Evolutionary conservation across 2,113 vertebrate species (phyloP), one percentile per base, ranked within the genome.

Genomic region (Monarcha castaneiventris): DNA sequence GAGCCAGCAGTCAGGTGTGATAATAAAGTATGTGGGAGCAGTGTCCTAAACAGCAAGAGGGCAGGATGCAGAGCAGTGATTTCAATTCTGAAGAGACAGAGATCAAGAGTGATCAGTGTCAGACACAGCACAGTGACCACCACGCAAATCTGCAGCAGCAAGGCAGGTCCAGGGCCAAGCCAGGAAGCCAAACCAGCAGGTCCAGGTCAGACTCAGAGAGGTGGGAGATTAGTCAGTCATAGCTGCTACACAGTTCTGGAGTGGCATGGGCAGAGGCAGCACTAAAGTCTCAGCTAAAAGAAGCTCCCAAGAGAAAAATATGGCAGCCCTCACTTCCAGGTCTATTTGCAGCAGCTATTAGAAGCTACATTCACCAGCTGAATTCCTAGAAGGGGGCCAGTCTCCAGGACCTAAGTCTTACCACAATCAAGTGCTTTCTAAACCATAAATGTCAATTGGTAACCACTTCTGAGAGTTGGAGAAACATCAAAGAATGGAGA

Each of bases 131-230:
- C 52, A 52, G 26, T 7, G 23, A 72, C 23, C 27, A 52, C 11
- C 0, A 2, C 80, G 62, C 16, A 55, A 55, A 49, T 18, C 21
- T 33, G 52, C 48, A 75, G 84, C 10, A 4, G 19, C 4, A 12
- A 73, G 54, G 35, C 48, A 29, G 21, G 30, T 20, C 39, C 3
- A 2, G 76, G n/a, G 20, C 29, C 35, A 55, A 41, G 56, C 9
- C 62, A 71, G 41, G 43, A 77, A 55, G 32, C 14, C 39, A 77
- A 86, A 74, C 4, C 23, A 41, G 35, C 1, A 1, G 16, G 30
- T 51, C 23, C 2, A 1, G 26, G 26, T 80, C 64, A 69, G 78
- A 77, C 21, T 25, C 0, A 0, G 1, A 1, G 33, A 68, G 9
- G 18, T 22, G 27, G 15, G 8, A 59, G 30, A 48, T 25, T 1